Base-by-base conservation (phyloP, 2,888 invertebrate species). In the Belgica antarctica region DNA sequence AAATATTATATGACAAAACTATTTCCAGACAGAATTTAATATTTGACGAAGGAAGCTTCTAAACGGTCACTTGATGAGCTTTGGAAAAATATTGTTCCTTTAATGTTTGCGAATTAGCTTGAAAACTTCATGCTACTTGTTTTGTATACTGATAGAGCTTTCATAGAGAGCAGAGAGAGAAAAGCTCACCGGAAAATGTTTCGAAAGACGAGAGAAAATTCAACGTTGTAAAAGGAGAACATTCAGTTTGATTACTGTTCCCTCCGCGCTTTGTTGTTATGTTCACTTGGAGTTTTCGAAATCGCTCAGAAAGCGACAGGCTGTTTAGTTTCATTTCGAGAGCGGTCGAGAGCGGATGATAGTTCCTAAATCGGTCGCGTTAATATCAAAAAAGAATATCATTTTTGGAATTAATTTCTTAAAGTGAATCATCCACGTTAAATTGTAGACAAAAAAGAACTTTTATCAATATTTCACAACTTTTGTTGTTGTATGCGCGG, bases 371-470 rank as follows among this genome's bases (percentile, higher is more conserved):
- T 17, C 52, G 52, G 19, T 52, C 52, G 52, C 52, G 52, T 7
- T 22, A 52, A 52, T 52, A 52, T 52, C 52, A 52, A 52, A 52
- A 31, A 31, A 31, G n/a, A 19, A 3, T 22, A 52, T 52, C 22
- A 52, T 52, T 52, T 7, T 52, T 4, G 52, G 52, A 22, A 52
- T 12, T 52, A 22, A 22, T 52, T 52, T 41, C 15, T 15, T 41
- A n/a, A 3, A 41, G 41, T 41, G 41, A 2, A 41, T 41, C 41
- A 15, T 2, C 5, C 3, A 10, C 15, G 3, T 41, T n/a, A 10
- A 5, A 12, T 41, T 41, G 4, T 31, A n/a, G n/a, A 41, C 3
- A 15, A 41, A 12, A n/a, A 31, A 31, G 5, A 15, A n/a, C 3
- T 41, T 41, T 5, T 5, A 41, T 2, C 4, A 41, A 10, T 41